phyloP scores from a whole-genome alignment of 2,888 invertebrate genomes.

The Xanthostigma xanthostigma region DNA sequence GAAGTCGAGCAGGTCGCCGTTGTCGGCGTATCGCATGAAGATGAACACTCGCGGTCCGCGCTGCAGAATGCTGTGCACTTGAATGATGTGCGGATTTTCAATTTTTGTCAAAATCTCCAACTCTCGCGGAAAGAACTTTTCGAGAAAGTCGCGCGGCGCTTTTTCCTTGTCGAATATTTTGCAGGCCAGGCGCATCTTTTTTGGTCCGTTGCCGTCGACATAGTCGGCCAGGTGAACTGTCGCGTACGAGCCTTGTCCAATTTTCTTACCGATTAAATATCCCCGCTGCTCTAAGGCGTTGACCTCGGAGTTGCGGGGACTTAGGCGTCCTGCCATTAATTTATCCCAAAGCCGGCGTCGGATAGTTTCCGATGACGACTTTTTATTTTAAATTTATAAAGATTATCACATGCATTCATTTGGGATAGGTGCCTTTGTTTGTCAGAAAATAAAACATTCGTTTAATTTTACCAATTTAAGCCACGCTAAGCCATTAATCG shows the following conservation, averaged over 20 bases:
- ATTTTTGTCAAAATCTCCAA: conserved; percentile 78
- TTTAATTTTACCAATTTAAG: too few relatives aligned
- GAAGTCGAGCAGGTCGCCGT: conserved; percentile 77
- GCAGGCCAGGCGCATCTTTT: conserved; percentile 65
- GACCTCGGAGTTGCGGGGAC: conserved; percentile 69
- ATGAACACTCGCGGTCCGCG: conserved; percentile 73
- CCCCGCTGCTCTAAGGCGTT: conserved; percentile 73
- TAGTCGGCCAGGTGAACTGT: conserved; percentile 78
- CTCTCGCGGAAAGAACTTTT: conserved; percentile 88
- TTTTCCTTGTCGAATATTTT: conserved; percentile 85
- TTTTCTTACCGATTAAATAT: conserved; percentile 70
- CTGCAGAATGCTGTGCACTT: conserved; percentile 75
- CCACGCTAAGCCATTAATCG: too few relatives aligned
- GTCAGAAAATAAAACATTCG: too few relatives aligned
- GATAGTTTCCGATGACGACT: background rate
- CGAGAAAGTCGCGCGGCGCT: conserved; percentile 77
- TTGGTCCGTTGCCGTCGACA: conserved; percentile 53
- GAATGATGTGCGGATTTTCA: conserved; percentile 80
- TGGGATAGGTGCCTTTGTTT: background rate
- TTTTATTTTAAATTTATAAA: background rate
- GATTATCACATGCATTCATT: conserved; percentile 9
- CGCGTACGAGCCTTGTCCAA: conserved; percentile 84
- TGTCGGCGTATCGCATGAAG: conserved; percentile 83
- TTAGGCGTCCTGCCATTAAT: conserved; percentile 55
- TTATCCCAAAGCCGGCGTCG: background rate